Evolutionary conservation across 2,113 vertebrate genomes (phyloP).

Genomic region (Macrotis lagotis): DNA sequence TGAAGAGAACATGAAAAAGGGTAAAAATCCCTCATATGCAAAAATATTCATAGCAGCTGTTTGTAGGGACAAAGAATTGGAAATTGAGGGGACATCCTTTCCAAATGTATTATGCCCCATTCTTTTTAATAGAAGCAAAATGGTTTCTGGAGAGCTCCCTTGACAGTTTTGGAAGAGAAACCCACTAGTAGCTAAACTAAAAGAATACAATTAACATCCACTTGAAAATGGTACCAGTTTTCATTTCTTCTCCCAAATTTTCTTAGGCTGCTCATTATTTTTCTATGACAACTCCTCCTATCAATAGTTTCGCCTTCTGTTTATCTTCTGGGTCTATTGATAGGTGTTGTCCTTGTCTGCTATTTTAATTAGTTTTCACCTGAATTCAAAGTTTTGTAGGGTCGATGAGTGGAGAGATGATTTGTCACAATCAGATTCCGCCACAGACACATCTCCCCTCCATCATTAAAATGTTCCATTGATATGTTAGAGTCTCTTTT

Average conservation of each 20-base stretch:
- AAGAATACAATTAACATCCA: background rate
- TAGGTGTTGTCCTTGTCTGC: background rate
- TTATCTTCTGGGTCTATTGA: background rate
- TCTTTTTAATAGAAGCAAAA: background rate
- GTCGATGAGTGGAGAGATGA: background rate
- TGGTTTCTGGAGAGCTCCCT: no score
- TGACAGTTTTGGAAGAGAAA: background rate
- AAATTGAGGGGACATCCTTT: no score
- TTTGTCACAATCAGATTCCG: background rate
- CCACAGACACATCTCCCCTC: background rate
- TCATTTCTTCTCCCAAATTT: background rate
- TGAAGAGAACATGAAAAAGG: no score
- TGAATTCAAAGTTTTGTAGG: background rate
- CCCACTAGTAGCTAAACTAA: background rate
- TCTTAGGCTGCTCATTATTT: background rate
- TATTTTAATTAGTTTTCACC: background rate
- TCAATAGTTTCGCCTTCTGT: background rate
- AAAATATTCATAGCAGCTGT: no score
- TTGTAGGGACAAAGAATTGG: no score
- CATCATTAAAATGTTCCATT: background rate
- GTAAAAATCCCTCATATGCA: no score
- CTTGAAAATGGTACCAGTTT: background rate
- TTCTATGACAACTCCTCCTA: background rate
- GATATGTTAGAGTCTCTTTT: background rate
- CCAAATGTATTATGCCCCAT: background rate